Evolutionary conservation across 2,113 vertebrate genomes (phyloP), one percentile per base, ranked within the genome.

Genomic region (Pungitius pungitius): DNA sequence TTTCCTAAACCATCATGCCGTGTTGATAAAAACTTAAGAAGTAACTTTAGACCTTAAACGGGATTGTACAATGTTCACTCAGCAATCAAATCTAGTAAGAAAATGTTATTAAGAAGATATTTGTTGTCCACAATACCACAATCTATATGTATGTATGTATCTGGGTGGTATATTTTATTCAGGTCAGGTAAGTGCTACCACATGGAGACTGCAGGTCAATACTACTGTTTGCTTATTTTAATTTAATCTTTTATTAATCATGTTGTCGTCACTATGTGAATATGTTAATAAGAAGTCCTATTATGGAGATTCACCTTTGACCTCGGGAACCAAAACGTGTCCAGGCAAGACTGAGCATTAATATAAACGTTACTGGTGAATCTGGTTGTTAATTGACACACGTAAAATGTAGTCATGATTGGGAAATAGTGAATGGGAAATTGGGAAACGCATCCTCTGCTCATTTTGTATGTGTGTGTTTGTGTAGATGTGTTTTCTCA

Each of bases 401-500:
- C 13, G 49, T 52, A 26, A 26, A 14, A 24, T 12, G 12, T 13
- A 15, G 52, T 18, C 6, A 6, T 9, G 10, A 12, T 52, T 8
- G 10, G n/a, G n/a, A n/a, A n/a, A n/a, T n/a, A n/a, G n/a, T n/a
- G n/a, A n/a, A n/a, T n/a, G n/a, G n/a, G n/a, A n/a, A n/a, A n/a
- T n/a, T n/a, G n/a, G n/a, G n/a, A n/a, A n/a, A n/a, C n/a, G n/a
- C n/a, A n/a, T n/a, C n/a, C n/a, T 55, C 12, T 69, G 13, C 54
- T 13, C 5, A 8, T 37, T 39, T 39, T 45, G 9, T 85, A 79
- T 83, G 77, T 80, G 85, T 88, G 84, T 30, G 30, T 80, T 85
- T 88, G 84, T 90, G 85, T 85, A 97, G 96, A 98, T 89, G 82
- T 97, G 86, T 98, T 98, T 92, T 98, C 96, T 85, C 96, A 97